A percentile compares a stretch with the other conserved stretches of the same genome.
Conservation (phyloP, 2,797 vertebrate species). For the Carapus acus region DNA sequence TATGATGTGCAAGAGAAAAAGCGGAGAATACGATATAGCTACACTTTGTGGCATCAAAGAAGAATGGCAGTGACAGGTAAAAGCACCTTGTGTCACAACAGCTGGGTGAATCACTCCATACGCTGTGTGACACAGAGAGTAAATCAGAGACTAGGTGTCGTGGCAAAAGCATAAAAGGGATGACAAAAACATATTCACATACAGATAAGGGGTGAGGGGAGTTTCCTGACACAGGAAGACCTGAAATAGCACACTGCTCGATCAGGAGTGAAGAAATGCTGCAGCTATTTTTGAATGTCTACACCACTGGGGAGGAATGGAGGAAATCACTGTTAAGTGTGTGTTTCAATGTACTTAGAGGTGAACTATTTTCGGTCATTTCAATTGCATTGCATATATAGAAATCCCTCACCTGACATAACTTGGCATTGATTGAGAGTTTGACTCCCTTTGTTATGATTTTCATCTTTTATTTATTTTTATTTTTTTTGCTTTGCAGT, state of each 20-base stretch:
- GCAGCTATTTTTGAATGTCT: conserved; percentile 67
- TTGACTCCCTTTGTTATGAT: conserved; percentile 31
- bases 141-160: conserved; percentile 27
- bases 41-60: no score
- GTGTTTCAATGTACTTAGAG: conserved; percentile 13
- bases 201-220: conserved; percentile 54
- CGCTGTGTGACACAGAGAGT: no score
- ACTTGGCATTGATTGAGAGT: conserved; percentile 30
- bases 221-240: conserved; percentile 76
- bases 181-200: conserved; percentile 46
- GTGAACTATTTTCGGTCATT: conserved; percentile 9
- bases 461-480: no score
- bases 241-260: conserved; percentile 70
- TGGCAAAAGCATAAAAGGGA: conserved; percentile 32
- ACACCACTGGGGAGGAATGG: conserved; percentile 46
- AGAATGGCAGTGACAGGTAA: no score
- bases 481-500: conserved; percentile 34
- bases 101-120: no score
- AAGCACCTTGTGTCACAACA: no score
- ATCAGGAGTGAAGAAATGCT: conserved; percentile 65
- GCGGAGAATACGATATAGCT: no score
- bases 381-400: conserved; percentile 2
- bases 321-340: conserved; percentile 34
- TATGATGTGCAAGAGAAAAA: no score
- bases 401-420: conserved; percentile 23